Evolutionary conservation across 2,888 invertebrate genomes (phyloP), one percentile per base, ranked within the genome.

Genomic region (Itoplectis maculator): DNA sequence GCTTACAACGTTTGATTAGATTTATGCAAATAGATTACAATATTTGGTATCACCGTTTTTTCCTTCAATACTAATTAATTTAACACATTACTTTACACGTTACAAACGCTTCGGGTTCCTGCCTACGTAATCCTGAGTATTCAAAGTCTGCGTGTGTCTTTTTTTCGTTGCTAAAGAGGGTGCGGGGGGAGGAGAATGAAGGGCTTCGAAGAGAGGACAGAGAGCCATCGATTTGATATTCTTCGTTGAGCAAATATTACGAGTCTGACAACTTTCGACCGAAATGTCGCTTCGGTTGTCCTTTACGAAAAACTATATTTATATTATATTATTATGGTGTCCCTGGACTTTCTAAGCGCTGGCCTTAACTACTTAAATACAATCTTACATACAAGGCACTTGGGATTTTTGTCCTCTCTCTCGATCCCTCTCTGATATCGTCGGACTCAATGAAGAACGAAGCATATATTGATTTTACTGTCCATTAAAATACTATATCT

Each of bases 21-120:
- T 40, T 56, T 61, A 61, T 61, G 59, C 85, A 87, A 85, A 85
- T 87, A 87, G 88, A 89, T 78, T 82, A 79, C 82, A 79, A 82
- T 82, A 82, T 90, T 90, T 90, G 90, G 90, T 89, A 89, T 89
- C 87, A 88, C 85, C 85, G 82, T 86, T 18, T 75, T 72, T 68
- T 49, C 29, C 40, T 77, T 74, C 47, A 76, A 76, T 76, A 80
- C 72, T 81, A 69, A 80, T 63, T 82, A 78, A 69, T 59, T 76
- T 65, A 73, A 76, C 7, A 76, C 7, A 68, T 75, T 68, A 79
- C 20, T 66, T 65, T 80, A 51, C 72, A 56, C 68, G 18, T 63
- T 63, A 74, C 42, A 87, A 84, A 74, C 66, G 73, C 72, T 77
- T 84, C 79, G 78, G 56, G 73, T 87, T 84, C 80, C 82, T 84